Evolutionary conservation across 2,797 vertebrate species (phyloP).

Genomic region (Lindbergichthys nudifrons): DNA sequence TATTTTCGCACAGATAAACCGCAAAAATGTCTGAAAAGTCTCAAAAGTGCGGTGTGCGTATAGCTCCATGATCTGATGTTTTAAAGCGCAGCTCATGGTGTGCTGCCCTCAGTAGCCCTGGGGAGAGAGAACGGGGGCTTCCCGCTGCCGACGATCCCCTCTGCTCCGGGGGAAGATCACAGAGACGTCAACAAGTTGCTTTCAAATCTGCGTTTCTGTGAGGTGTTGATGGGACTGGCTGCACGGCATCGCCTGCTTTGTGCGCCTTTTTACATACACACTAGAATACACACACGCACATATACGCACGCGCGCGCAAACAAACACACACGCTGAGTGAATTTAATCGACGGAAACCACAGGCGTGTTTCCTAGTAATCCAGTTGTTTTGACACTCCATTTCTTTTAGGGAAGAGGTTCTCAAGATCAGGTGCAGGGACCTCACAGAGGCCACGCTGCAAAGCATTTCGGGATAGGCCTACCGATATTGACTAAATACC

Average conservation of each 20-base stretch:
- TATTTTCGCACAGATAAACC: conserved; percentile 13
- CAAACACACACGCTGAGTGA: not conserved
- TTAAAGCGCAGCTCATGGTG: conserved; percentile 22
- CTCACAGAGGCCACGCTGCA: not conserved
- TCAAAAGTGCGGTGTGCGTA: conserved; percentile 4
- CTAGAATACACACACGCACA: not conserved
- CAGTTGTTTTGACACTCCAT: conserved; percentile 16
- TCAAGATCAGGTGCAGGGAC: not conserved
- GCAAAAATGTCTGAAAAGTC: conserved; percentile 22
- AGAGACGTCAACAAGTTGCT: conserved; percentile 42
- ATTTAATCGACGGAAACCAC: conserved; percentile 13
- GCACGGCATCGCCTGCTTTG: not conserved
- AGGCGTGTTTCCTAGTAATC: conserved; percentile 26
- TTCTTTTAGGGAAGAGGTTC: conserved; percentile 3
- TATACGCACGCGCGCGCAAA: not conserved
- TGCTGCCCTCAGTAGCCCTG: not conserved
- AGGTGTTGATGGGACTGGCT: conserved; percentile 30
- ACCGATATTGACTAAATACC: not conserved
- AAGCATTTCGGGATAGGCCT: not conserved
- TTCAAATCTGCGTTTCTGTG: conserved; percentile 28
- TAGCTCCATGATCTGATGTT: conserved; percentile 22
- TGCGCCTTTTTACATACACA: not conserved
- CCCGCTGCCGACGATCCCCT: conserved; percentile 11
- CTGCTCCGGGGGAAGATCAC: not conserved
- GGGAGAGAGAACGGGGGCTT: conserved; percentile 8